phyloP scores from a whole-genome alignment of 2,113 vertebrate genomes.

The Terrapene triunguis region DNA sequence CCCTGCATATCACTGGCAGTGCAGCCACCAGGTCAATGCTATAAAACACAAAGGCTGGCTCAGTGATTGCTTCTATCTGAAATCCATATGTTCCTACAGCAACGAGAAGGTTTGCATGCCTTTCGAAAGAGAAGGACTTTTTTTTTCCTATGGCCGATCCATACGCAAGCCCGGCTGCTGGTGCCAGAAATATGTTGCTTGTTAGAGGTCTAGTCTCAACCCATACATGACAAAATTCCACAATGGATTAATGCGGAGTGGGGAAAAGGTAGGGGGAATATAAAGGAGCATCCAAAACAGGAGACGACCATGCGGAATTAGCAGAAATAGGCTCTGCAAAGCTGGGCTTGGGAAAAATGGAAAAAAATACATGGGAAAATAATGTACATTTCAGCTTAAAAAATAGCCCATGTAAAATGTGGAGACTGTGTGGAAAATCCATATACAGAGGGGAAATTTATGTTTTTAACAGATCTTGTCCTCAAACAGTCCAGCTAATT shows the following conservation, averaged over 20 bases:
- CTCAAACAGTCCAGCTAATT: slow-evolving; percentile 43
- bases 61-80: neutral
- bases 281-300: neutral
- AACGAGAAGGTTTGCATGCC: slow-evolving; percentile 1
- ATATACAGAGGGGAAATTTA: slow-evolving; percentile 30
- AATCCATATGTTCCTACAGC: slow-evolving; percentile 33
- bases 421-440: slow-evolving; percentile 69
- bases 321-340: neutral
- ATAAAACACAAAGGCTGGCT: neutral
- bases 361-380: slow-evolving; percentile 18
- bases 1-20: neutral
- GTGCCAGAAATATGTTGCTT: slow-evolving; percentile 41
- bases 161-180: accelerated
- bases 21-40: neutral
- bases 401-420: slow-evolving; percentile 52
- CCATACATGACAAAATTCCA: neutral
- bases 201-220: neutral
- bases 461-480: slow-evolving; percentile 63
- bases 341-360: slow-evolving; percentile 2
- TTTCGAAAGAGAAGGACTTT: neutral
- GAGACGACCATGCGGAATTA: neutral
- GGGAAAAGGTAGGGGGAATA: neutral
- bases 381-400: neutral
- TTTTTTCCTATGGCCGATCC: neutral
- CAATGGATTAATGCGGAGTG: neutral